phyloP scores from a whole-genome alignment of 2,113 vertebrate genomes.

The Alligator sinensis region DNA sequence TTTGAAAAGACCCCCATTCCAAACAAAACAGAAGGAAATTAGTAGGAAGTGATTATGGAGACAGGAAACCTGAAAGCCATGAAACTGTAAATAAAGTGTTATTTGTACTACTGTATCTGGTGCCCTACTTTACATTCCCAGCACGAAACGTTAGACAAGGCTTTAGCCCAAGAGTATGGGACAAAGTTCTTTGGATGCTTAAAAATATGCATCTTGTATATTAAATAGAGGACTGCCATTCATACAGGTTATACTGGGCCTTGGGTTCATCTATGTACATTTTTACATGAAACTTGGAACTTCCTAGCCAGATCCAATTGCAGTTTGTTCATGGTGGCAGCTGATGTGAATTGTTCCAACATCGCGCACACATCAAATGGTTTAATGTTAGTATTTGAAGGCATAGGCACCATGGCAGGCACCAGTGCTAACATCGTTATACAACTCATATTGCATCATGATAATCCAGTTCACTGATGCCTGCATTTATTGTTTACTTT shows the following conservation, averaged over 20 bases:
- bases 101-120: slow-evolving; percentile 70
- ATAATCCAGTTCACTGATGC: slow-evolving; percentile 27
- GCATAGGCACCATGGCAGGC: slow-evolving; percentile 11
- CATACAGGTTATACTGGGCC: not conserved
- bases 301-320: not conserved
- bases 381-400: slow-evolving; percentile 59
- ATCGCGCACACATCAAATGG: slow-evolving; percentile 50
- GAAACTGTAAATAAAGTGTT: slow-evolving; percentile 71
- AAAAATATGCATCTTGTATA: not conserved
- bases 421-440: slow-evolving; percentile 29
- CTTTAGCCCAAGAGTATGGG: slow-evolving; percentile 41
- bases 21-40: slow-evolving; percentile 70
- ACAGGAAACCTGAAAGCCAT: slow-evolving; percentile 73
- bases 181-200: slow-evolving; percentile 36
- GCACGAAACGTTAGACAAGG: slow-evolving; percentile 73
- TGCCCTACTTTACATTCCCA: slow-evolving; percentile 70
- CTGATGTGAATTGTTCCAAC: slow-evolving; percentile 56
- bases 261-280: not conserved
- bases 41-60: slow-evolving; percentile 69
- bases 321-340: slow-evolving; percentile 39
- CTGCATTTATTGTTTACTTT: slow-evolving; percentile 64
- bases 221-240: slow-evolving; percentile 7
- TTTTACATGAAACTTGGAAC: slow-evolving; percentile 41
- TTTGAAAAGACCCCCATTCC: slow-evolving; percentile 69
- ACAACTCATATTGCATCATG: slow-evolving; percentile 21